Percentiles rank a stretch among this genome's conserved stretches.
These are phyloP conservation scores for Oostethus manadensis DNA, from an alignment of 2,113 vertebrate genomes.

Conservation along the genomic window DNA sequence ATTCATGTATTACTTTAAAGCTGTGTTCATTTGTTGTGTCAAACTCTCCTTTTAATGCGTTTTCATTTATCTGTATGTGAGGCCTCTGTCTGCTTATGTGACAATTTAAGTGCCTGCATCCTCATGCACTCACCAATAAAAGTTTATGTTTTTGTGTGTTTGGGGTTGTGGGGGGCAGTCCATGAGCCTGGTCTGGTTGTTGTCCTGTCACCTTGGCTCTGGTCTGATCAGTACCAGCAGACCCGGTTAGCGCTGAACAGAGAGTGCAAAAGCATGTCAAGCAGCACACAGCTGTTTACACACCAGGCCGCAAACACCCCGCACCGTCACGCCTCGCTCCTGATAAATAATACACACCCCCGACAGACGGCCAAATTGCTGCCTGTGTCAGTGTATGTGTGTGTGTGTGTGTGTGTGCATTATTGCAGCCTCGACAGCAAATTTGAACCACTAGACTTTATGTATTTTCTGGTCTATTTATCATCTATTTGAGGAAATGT, in stretches of 20 bases:
- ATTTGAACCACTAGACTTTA: constrained; percentile 13
- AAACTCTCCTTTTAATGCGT: constrained; percentile 20
- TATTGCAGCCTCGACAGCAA: constrained; percentile 15
- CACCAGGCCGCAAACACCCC: constrained; percentile 71
- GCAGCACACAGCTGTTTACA: constrained; percentile 92
- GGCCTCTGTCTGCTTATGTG: constrained; percentile 36
- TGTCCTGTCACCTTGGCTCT: constrained; percentile 84
- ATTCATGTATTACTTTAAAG: constrained; percentile 57
- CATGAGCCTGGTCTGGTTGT: constrained; percentile 75
- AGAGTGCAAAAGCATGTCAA: constrained; percentile 99
- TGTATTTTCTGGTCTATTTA: constrained; percentile 6
- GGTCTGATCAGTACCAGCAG: constrained; percentile 87
- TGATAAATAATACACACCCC: constrained; percentile 81
- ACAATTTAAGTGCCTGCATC: constrained; percentile 33
- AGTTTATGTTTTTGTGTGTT: constrained; percentile 11
- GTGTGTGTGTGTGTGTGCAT: constrained; percentile 16
- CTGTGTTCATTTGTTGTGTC: constrained; percentile 42
- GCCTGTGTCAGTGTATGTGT: constrained; percentile 22
- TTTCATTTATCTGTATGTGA: constrained; percentile 31
- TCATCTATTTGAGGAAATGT: constrained; percentile 9
- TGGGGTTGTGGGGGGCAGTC: constrained; percentile 9
- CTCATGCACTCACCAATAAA: constrained; percentile 4
- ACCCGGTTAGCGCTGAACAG: constrained; percentile 74
- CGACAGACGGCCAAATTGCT: constrained; percentile 63
- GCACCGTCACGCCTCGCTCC: constrained; percentile 71